Evolutionary conservation across 2,888 invertebrate species (phyloP), one percentile per base, ranked within the genome.

Genomic region (Synergus laeviventris): DNA sequence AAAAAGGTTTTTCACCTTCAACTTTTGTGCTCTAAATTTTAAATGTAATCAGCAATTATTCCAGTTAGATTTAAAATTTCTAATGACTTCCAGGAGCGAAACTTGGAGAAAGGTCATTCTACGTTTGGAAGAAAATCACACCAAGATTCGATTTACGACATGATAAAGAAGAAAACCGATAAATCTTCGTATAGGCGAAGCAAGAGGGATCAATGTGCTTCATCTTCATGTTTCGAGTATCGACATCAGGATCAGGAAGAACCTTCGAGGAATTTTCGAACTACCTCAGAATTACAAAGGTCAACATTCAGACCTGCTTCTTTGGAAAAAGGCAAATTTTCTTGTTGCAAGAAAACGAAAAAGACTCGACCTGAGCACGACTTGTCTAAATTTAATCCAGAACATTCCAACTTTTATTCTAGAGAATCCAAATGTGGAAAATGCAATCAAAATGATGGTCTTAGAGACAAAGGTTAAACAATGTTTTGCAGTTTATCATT

Each of bases 1-100:
- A 31, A n/a, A 70, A 70, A 70, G 70, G 70, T 70, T n/a, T 70
- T 70, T n/a, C n/a, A 4, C 36, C n/a, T 49, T 49, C 31, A 70
- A 36, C 49, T 70, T 70, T 49, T 70, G 49, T 9, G 45, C 9
- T 49, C 9, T 54, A 31, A 12, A 31, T 70, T 49, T 7, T 16
- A 54, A 70, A 49, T n/a, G n/a, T n/a, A n/a, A n/a, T n/a, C n/a
- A n/a, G n/a, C 9, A 18, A 54, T 18, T 54, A 9, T 54, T 18
- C 2, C n/a, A 59, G 12, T 59, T 14, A 14, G 14, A 12, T 59
- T 24, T 1, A 5, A 14, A 14, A 42, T 42, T 39, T 38, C 31
- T 49, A 70, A 70, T 70, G 70, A 49, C 31, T 70, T 70, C n/a
- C 31, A 70, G 70, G 14, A 1, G 11, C 49, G 1, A 49, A 49